These are phyloP conservation scores for Schizopygopsis malacanthus DNA, from an alignment of 2,797 vertebrate species.

Conservation along the genomic window DNA sequence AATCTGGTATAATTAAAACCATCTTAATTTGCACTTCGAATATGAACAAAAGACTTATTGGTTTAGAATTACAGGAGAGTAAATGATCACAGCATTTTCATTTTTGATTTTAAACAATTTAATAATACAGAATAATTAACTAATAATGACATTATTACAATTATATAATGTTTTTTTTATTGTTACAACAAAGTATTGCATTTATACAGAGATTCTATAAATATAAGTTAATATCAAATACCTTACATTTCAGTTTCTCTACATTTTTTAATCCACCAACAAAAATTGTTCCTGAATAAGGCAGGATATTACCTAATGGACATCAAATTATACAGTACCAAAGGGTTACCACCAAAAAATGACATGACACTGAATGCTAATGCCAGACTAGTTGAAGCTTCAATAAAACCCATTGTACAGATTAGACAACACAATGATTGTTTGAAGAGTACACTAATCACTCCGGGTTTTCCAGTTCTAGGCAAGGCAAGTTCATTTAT, in stretches of 20 bases:
- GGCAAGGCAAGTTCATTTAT: too few relatives aligned
- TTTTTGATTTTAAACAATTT: background rate
- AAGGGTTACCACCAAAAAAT: background rate
- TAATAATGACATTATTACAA: background rate
- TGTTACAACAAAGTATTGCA: background rate
- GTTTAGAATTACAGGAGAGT: background rate
- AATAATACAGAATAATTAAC: background rate
- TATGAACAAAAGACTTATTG: background rate
- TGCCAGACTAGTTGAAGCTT: background rate
- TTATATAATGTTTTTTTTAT: background rate
- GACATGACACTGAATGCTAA: background rate
- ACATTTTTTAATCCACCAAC: background rate
- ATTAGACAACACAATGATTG: background rate
- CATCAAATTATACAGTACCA: background rate
- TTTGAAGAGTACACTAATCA: background rate
- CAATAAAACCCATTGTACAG: background rate
- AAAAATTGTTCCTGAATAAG: background rate
- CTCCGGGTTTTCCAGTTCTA: background rate
- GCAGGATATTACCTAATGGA: background rate
- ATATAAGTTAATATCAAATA: background rate
- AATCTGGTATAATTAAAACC: background rate
- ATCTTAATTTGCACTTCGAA: background rate
- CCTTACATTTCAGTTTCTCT: background rate
- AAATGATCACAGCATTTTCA: background rate
- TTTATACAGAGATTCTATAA: background rate